Conservation (phyloP, 2,797 vertebrate species). For the Alcedo atthis region DNA sequence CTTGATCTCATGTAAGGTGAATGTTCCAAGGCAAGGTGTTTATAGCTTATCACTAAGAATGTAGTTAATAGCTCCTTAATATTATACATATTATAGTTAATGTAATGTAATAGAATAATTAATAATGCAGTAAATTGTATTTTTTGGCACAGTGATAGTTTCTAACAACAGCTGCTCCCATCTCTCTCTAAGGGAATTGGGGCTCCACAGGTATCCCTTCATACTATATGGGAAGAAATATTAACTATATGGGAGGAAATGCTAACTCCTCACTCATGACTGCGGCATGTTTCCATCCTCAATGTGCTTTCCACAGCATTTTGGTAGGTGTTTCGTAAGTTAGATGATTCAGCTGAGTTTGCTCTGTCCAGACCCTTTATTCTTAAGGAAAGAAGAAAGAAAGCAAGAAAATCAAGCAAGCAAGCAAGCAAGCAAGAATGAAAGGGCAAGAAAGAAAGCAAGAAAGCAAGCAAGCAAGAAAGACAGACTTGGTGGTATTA, state of each 20-base stretch:
- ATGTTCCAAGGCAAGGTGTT: neutral
- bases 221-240: neutral
- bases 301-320: neutral
- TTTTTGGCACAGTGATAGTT: neutral
- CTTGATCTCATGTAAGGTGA: neutral
- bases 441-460: too few relatives aligned
- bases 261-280: neutral
- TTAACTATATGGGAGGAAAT: neutral
- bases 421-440: too few relatives aligned
- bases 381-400: too few relatives aligned
- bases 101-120: neutral
- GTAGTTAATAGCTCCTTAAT: neutral
- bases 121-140: neutral
- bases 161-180: neutral
- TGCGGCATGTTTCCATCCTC: neutral
- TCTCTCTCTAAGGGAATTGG: neutral
- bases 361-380: neutral
- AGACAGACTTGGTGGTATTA: neutral
- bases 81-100: neutral
- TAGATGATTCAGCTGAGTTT: neutral
- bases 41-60: neutral
- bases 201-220: neutral
- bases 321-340: neutral
- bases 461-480: too few relatives aligned
- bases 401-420: too few relatives aligned